Evolutionary conservation across 2,888 invertebrate genomes (phyloP).

Genomic region (Rhamnusium bicolor): DNA sequence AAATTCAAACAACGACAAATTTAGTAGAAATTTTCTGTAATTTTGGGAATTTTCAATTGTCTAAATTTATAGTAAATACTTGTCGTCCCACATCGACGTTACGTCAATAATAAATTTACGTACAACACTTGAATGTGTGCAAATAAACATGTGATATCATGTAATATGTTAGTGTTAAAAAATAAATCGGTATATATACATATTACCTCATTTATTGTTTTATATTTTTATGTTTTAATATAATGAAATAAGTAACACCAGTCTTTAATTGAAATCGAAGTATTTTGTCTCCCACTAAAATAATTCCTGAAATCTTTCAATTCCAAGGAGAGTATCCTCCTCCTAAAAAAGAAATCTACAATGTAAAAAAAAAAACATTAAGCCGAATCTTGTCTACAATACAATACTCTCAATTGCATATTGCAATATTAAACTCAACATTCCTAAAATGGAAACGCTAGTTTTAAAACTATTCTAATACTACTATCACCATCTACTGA

Average conservation of each 20-base stretch:
- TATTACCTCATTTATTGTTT: slow-evolving; percentile 69
- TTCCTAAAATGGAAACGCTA: too few relatives aligned
- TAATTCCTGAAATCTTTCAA: background rate
- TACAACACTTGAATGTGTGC: slow-evolving; percentile 72
- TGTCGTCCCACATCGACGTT: slow-evolving; percentile 71
- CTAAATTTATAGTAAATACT: slow-evolving; percentile 60
- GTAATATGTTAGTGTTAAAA: slow-evolving; percentile 72
- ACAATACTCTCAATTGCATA: too few relatives aligned
- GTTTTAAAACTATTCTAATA: background rate
- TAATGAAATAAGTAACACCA: slow-evolving; percentile 57
- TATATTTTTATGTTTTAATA: slow-evolving; percentile 68
- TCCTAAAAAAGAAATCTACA: too few relatives aligned
- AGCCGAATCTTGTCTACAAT: too few relatives aligned
- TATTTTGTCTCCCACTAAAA: background rate
- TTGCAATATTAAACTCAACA: too few relatives aligned
- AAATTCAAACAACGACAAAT: slow-evolving; percentile 36
- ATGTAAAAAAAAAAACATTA: too few relatives aligned
- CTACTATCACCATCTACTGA: background rate
- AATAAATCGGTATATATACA: slow-evolving; percentile 71
- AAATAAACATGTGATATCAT: slow-evolving; percentile 72
- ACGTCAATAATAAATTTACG: slow-evolving; percentile 71
- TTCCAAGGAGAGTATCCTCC: background rate
- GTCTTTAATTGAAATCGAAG: slow-evolving; percentile 23
- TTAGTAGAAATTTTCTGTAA: slow-evolving; percentile 40
- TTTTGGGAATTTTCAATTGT: slow-evolving; percentile 26